Percentiles rank a stretch among this genome's conserved stretches.
Evolutionary conservation across 2,888 invertebrate genomes (phyloP).

Genomic region (Euzophera pinguis): DNA sequence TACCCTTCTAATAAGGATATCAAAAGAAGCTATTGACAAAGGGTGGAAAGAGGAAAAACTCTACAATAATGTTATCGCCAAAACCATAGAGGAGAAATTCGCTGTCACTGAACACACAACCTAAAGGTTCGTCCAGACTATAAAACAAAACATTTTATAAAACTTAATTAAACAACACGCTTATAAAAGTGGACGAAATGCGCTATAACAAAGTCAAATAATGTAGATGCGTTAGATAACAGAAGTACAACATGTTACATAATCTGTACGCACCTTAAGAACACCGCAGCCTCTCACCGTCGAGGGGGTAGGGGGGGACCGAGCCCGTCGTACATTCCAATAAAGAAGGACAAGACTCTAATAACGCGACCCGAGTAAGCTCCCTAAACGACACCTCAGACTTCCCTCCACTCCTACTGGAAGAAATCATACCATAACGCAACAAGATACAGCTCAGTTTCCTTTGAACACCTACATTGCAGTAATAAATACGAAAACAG

Average conservation of each 20-base stretch:
- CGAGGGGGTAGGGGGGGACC: slow-evolving; percentile 25
- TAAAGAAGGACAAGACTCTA: slow-evolving; percentile 69
- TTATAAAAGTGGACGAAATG: too few species aligned
- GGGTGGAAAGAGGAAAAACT: background rate
- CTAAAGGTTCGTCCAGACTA: too few species aligned
- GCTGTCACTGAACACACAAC: slow-evolving; percentile 19
- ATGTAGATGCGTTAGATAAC: too few species aligned
- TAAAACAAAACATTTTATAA: too few species aligned
- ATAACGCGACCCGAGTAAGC: slow-evolving; percentile 66
- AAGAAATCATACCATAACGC: slow-evolving; percentile 34
- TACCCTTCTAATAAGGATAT: too few species aligned
- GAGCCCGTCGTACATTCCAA: slow-evolving; percentile 62
- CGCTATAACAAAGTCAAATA: too few species aligned
- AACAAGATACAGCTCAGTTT: slow-evolving; percentile 25
- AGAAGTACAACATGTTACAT: too few species aligned
- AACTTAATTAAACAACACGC: too few species aligned
- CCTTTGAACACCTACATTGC: slow-evolving; percentile 12
- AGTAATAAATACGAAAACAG: slow-evolving; percentile 61
- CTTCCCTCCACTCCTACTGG: slow-evolving; percentile 28
- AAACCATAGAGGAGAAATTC: slow-evolving; percentile 11
- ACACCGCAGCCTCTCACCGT: slow-evolving; percentile 20
- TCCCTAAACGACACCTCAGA: slow-evolving; percentile 66
- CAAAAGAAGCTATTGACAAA: too few species aligned
- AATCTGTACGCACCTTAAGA: too few species aligned
- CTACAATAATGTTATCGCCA: background rate